Percentiles rank a stretch among this genome's conserved stretches.
phyloP scores from a whole-genome alignment of 2,888 invertebrate genomes.

The Ectemnius lituratus region DNA sequence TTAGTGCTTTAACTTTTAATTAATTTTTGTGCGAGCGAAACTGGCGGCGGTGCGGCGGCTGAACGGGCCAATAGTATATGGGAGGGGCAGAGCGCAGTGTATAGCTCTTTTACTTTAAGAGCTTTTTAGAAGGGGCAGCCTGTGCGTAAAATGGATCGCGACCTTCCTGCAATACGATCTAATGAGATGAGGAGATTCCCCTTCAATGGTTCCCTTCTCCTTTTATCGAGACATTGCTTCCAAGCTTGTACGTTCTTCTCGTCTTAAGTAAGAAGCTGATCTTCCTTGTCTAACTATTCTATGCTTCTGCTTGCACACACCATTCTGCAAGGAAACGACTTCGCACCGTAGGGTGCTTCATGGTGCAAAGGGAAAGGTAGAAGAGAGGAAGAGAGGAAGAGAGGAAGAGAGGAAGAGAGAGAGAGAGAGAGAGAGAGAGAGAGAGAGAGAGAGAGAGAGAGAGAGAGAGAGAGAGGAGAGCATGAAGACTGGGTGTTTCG shows the following conservation, averaged over 20 bases:
- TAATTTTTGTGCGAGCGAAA: neutral
- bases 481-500: neutral
- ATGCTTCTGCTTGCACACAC: constrained; percentile 20
- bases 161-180: neutral
- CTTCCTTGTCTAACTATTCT: constrained; percentile 36
- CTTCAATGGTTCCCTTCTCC: constrained; percentile 12
- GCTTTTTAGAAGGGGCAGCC: neutral
- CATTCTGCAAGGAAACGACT: constrained; percentile 42
- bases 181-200: constrained; percentile 13
- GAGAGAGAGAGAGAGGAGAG: too few relatives aligned
- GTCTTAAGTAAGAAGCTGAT: constrained; percentile 47
- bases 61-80: too few relatives aligned
- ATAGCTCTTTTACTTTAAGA: neutral
- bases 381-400: too few relatives aligned
- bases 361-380: too few relatives aligned
- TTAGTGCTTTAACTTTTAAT: constrained; percentile 2
- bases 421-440: too few relatives aligned
- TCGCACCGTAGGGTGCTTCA: constrained; percentile 18
- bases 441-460: too few relatives aligned
- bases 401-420: too few relatives aligned
- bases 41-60: too few relatives aligned
- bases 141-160: constrained; percentile 18
- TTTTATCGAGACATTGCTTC: constrained; percentile 30
- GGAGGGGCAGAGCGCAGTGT: too few relatives aligned
- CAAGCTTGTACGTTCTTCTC: constrained; percentile 26